phyloP scores from a whole-genome alignment of 2,113 vertebrate genomes.

The Nycticorax nycticorax region DNA sequence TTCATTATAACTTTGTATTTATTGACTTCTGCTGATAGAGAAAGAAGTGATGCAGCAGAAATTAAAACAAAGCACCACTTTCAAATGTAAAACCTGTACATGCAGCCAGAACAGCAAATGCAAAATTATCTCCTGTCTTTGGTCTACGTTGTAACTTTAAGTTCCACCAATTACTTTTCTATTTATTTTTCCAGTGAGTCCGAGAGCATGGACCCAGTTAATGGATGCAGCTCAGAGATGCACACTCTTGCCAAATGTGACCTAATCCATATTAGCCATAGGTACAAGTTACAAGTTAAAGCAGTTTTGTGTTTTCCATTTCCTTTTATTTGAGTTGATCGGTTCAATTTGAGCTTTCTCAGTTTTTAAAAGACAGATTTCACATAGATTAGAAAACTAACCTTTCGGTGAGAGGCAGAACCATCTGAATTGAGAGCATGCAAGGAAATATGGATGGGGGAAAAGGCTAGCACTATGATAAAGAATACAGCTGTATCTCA shows the following conservation, averaged over 20 bases:
- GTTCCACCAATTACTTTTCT: neutral
- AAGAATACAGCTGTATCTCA: neutral
- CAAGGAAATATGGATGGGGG: neutral
- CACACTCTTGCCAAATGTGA: neutral
- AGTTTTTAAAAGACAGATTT: neutral
- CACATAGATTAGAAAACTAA: neutral
- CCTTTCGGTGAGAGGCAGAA: neutral
- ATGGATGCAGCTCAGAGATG: neutral
- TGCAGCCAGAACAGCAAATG: neutral
- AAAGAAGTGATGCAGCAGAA: neutral
- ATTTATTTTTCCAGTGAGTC: neutral
- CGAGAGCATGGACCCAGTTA: neutral
- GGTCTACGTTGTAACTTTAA: neutral
- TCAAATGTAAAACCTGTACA: neutral
- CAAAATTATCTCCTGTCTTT: neutral
- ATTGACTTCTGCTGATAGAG: neutral
- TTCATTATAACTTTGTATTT: neutral
- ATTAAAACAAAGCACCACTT: neutral
- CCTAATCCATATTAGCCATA: neutral
- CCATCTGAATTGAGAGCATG: neutral
- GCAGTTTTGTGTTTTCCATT: neutral
- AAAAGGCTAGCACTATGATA: neutral
- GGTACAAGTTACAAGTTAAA: neutral
- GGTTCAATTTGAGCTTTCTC: neutral
- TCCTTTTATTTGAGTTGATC: conserved; percentile 15